phyloP scores from a whole-genome alignment of 2,888 invertebrate genomes.

The Drosophila conformis region DNA sequence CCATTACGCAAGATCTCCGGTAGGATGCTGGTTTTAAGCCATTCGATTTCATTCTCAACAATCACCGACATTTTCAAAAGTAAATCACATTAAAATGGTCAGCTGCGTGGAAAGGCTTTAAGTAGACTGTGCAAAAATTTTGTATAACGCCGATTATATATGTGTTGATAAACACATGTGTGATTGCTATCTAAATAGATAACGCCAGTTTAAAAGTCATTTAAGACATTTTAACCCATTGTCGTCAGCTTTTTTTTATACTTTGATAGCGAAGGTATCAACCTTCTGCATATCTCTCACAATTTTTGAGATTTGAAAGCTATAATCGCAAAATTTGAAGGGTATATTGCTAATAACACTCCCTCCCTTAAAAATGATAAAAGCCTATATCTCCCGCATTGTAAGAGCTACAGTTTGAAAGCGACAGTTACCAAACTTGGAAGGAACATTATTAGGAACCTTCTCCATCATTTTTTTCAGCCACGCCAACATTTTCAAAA shows the following conservation, averaged over 20 bases:
- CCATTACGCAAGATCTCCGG: constrained; percentile 62
- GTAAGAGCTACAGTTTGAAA: background rate
- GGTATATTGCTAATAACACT: background rate
- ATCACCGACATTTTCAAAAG: constrained; percentile 36
- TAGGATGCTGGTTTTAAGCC: constrained; percentile 58
- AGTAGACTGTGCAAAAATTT: background rate
- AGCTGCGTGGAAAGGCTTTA: background rate
- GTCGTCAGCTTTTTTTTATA: background rate
- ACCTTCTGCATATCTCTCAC: no score
- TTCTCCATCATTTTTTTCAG: no score
- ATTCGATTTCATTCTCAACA: constrained; percentile 60
- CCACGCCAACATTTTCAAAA: no score
- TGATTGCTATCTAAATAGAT: background rate
- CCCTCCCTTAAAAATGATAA: background rate
- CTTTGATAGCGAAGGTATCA: no score
- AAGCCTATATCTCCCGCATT: background rate
- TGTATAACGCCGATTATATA: background rate
- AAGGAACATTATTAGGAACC: background rate
- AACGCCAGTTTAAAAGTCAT: background rate
- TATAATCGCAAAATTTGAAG: background rate
- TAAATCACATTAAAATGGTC: background rate
- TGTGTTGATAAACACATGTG: background rate
- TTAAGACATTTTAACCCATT: background rate
- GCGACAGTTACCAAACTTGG: background rate
- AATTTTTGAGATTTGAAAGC: background rate